A percentile compares a stretch with the other conserved stretches of the same genome.
Evolutionary conservation across 2,113 vertebrate species (phyloP).

Genomic region (Boulengeromyrus knoepffleri): DNA sequence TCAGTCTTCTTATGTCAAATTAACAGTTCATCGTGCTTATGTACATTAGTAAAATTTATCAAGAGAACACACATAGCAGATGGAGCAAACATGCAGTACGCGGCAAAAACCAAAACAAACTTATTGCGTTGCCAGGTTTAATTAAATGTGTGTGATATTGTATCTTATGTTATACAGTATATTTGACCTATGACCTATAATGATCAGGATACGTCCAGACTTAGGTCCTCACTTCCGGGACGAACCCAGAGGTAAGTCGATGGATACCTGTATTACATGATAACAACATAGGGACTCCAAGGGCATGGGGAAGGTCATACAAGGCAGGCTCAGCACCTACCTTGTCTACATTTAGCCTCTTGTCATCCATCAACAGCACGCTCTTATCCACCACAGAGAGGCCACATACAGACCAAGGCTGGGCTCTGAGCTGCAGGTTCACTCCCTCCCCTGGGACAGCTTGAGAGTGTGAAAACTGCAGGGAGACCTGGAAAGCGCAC

Average conservation of each 20-base stretch:
- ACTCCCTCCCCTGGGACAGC: constrained; percentile 58
- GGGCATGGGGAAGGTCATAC: background rate
- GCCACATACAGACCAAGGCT: constrained; percentile 71
- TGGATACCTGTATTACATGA: background rate
- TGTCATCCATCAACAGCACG: constrained; percentile 62
- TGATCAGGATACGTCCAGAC: background rate
- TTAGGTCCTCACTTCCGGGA: background rate
- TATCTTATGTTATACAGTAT: background rate
- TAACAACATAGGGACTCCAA: background rate
- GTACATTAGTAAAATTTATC: background rate
- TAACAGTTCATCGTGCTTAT: background rate
- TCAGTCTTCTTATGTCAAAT: background rate
- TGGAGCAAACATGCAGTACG: background rate
- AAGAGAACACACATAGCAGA: background rate
- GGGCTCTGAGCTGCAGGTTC: constrained; percentile 51
- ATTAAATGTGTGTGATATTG: background rate
- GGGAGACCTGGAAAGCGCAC: constrained; percentile 47
- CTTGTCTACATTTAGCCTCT: constrained; percentile 51
- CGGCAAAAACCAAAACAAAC: background rate
- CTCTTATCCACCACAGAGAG: constrained; percentile 71
- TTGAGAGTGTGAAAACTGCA: constrained; percentile 56
- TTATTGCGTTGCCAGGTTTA: background rate
- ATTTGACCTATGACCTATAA: background rate
- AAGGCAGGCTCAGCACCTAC: constrained; percentile 24
- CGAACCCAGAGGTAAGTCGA: background rate